These are phyloP conservation scores for Pituophis catenifer DNA, from an alignment of 2,113 vertebrate species.

Conservation along the genomic window DNA sequence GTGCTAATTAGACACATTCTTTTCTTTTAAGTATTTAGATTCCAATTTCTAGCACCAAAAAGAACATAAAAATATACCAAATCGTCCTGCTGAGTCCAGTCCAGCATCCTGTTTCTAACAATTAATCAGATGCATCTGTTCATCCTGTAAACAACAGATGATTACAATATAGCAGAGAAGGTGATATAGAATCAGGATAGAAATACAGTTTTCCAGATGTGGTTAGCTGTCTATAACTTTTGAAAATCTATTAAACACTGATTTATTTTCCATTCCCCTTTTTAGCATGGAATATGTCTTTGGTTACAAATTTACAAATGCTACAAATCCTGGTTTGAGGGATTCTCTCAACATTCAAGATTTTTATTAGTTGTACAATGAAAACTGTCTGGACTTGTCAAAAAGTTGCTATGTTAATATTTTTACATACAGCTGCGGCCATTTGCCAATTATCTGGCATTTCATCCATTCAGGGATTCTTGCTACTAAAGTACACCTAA, in stretches of 20 bases:
- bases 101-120: background rate
- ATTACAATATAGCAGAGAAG: background rate
- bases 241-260: background rate
- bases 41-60: background rate
- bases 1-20: background rate
- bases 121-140: background rate
- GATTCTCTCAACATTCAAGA: background rate
- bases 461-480: slow-evolving; percentile 9
- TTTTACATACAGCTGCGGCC: background rate
- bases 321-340: background rate
- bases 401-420: background rate
- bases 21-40: background rate
- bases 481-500: slow-evolving; percentile 1
- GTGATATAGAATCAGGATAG: background rate
- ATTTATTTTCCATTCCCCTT: background rate
- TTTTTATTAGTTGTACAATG: background rate
- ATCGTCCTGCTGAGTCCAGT: background rate
- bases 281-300: no score
- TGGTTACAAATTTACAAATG: background rate
- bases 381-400: background rate
- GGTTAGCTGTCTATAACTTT: background rate
- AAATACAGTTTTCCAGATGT: background rate
- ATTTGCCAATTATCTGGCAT: background rate
- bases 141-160: background rate
- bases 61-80: background rate